Conservation (phyloP, 2,113 vertebrate species). For the Calypte anna region DNA sequence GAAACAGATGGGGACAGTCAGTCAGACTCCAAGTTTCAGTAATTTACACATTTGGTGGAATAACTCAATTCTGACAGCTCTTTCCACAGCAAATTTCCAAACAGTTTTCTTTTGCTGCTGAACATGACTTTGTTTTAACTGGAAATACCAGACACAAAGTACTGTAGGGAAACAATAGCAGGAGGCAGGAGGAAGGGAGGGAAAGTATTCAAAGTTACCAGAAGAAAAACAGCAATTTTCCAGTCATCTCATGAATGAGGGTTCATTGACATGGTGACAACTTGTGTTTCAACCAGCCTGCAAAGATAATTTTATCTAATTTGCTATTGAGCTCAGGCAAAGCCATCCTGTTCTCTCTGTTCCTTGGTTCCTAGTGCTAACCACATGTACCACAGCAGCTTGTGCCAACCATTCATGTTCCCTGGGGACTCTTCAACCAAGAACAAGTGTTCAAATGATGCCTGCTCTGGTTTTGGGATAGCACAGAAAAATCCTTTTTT, state of each 20-base stretch:
- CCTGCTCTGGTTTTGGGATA: not conserved
- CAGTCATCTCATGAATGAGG: not conserved
- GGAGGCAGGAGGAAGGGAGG: not conserved
- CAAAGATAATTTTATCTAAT: not conserved
- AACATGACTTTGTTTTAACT: not conserved
- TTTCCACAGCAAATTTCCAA: not conserved
- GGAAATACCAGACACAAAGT: not conserved
- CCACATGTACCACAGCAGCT: not conserved
- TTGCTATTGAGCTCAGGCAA: not conserved
- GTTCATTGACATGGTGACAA: not conserved
- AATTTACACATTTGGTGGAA: not conserved
- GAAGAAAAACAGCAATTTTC: slow-evolving; percentile 22
- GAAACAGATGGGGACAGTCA: not conserved
- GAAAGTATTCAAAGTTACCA: not conserved
- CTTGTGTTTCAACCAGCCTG: not conserved
- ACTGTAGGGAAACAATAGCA: not conserved
- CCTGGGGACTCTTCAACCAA: not conserved
- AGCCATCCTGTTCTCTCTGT: not conserved
- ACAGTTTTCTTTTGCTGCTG: not conserved
- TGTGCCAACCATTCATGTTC: not conserved
- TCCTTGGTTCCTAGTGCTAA: not conserved
- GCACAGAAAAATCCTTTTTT: not conserved
- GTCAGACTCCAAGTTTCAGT: not conserved
- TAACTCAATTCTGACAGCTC: not conserved
- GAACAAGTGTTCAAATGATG: not conserved